phyloP scores from a whole-genome alignment of 2,888 invertebrate species.

The Aphidoletes aphidimyza region DNA sequence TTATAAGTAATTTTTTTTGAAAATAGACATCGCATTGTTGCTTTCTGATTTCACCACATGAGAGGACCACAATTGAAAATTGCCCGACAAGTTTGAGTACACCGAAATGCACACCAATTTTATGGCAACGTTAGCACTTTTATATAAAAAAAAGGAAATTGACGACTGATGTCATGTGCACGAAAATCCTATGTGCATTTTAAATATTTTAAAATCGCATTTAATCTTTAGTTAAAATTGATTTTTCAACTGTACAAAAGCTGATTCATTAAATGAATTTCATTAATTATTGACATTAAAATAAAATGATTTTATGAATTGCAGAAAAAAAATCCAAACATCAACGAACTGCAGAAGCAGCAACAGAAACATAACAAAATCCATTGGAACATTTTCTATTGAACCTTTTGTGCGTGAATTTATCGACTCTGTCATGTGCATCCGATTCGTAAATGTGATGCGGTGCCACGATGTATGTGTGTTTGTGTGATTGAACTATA shows the following conservation, averaged over 20 bases:
- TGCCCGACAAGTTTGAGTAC: neutral
- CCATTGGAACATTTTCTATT: neutral
- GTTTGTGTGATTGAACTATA: neutral
- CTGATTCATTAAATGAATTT: conserved; percentile 37
- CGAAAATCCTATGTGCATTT: too few species aligned
- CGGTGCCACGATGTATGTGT: neutral
- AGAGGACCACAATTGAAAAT: conserved; percentile 27
- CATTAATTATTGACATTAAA: neutral
- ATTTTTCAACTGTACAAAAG: conserved; percentile 11
- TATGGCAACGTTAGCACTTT: neutral
- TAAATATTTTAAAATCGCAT: neutral
- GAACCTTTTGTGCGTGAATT: conserved; percentile 21
- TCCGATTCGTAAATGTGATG: conserved; percentile 6
- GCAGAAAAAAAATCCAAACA: neutral
- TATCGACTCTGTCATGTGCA: conserved; percentile 17
- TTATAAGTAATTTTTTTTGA: conserved; percentile 36
- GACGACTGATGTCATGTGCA: neutral
- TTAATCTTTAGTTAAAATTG: conserved; percentile 47
- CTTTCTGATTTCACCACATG: conserved; percentile 13
- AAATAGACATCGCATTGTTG: conserved; percentile 29
- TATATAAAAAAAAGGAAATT: neutral
- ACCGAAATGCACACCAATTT: neutral
- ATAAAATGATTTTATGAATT: conserved; percentile 28
- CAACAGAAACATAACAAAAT: neutral
- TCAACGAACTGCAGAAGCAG: too few species aligned